Conservation (phyloP, 2,797 vertebrate species). For the Epinephelus coioides region DNA sequence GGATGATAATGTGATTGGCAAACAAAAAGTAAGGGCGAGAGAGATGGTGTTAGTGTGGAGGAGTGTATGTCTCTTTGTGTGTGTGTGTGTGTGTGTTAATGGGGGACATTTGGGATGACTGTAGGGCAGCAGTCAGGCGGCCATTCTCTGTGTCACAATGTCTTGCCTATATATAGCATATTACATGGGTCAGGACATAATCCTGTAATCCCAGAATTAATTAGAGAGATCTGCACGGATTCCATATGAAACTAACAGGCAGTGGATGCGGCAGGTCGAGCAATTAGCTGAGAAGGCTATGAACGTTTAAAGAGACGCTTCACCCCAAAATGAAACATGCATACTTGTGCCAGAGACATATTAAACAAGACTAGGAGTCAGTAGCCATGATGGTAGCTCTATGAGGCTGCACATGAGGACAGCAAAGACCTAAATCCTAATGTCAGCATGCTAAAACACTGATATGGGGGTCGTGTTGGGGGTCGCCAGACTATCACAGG, state of each 20-base stretch:
- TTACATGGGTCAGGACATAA: conserved; percentile 29
- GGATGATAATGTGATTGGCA: conserved; percentile 74
- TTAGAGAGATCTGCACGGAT: background rate
- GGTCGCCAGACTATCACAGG: too few species aligned
- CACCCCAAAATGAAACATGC: too few species aligned
- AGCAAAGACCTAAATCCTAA: too few species aligned
- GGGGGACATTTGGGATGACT: conserved; percentile 5
- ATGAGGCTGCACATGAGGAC: too few species aligned
- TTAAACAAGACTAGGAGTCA: too few species aligned
- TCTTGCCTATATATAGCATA: conserved; percentile 13
- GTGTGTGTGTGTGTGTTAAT: background rate
- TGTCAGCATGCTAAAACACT: too few species aligned
- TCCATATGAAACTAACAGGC: conserved; percentile 4
- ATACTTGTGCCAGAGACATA: too few species aligned
- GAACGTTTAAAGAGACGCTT: background rate
- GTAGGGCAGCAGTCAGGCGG: background rate
- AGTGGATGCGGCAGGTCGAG: background rate
- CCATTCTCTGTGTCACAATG: conserved; percentile 7
- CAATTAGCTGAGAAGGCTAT: background rate
- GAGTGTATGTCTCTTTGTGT: background rate
- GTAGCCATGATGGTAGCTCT: too few species aligned
- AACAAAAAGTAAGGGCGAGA: conserved; percentile 42
- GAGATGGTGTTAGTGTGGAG: conserved; percentile 28
- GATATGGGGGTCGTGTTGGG: too few species aligned
- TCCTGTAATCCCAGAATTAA: conserved; percentile 27